These are phyloP conservation scores for Oscheius onirici DNA, from an alignment of 2,888 invertebrate species.

Conservation along the genomic window DNA sequence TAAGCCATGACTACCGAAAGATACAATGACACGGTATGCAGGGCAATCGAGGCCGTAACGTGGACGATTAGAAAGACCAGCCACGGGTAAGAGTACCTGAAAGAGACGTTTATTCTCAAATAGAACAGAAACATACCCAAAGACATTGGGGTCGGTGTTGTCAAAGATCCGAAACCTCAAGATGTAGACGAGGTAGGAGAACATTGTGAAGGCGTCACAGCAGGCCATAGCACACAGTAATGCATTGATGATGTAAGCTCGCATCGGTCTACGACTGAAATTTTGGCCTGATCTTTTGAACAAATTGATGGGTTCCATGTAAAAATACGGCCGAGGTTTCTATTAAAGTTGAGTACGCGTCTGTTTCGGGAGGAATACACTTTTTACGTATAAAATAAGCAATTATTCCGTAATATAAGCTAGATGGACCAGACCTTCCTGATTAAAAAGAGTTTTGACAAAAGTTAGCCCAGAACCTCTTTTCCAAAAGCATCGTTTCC, in stretches of 20 bases:
- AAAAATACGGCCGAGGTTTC: no score
- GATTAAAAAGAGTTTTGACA: no score
- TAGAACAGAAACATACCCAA: constrained; percentile 21
- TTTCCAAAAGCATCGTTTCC: no score
- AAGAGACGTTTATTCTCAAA: neutral
- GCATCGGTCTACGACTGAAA: constrained; percentile 53
- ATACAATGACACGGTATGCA: constrained; percentile 69
- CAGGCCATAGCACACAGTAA: constrained; percentile 62
- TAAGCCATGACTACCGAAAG: constrained; percentile 68
- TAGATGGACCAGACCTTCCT: no score
- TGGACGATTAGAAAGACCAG: constrained; percentile 58
- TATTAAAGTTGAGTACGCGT: no score
- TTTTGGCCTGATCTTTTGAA: neutral
- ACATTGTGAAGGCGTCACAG: constrained; percentile 69
- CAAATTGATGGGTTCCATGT: no score
- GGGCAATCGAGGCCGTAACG: constrained; percentile 60
- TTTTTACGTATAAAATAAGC: no score
- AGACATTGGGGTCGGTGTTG: constrained; percentile 32
- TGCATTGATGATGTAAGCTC: constrained; percentile 53
- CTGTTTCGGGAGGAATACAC: no score
- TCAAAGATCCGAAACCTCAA: constrained; percentile 62
- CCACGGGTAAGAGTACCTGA: constrained; percentile 56
- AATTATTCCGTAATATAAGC: no score
- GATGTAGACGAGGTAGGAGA: constrained; percentile 66
- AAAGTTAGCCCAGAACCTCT: no score